Conservation (phyloP, 2,113 vertebrate species). For the Suncus etruscus region DNA sequence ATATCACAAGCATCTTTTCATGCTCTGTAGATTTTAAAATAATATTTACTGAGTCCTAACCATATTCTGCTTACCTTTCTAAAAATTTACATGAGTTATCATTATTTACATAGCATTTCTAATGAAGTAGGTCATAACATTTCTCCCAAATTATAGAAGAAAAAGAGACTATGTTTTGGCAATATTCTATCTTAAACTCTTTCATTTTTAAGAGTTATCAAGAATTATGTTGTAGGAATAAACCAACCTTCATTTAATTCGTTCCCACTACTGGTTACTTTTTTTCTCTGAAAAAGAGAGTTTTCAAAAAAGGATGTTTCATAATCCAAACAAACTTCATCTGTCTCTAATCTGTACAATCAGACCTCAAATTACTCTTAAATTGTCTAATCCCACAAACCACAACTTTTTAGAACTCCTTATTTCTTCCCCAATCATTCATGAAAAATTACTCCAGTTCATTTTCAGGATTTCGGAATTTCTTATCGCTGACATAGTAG, state of each 20-base stretch:
- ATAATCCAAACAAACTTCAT: neutral
- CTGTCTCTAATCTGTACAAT: neutral
- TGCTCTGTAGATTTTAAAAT: neutral
- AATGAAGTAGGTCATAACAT: neutral
- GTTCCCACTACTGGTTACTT: neutral
- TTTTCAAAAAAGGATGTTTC: neutral
- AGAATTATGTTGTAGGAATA: neutral
- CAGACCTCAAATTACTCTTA: neutral
- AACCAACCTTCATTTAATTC: neutral
- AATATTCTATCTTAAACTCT: neutral
- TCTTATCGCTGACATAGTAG: neutral
- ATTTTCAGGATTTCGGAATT: neutral
- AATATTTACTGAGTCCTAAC: neutral
- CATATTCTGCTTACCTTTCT: neutral
- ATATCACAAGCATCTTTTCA: neutral
- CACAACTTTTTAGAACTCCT: neutral
- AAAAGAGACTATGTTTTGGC: neutral
- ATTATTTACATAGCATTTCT: neutral
- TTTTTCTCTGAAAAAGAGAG: slow-evolving; percentile 24
- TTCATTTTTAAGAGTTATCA: neutral
- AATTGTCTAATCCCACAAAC: neutral
- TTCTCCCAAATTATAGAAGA: neutral
- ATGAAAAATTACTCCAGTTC: neutral
- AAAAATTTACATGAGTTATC: slow-evolving; percentile 13
- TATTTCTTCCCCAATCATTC: neutral